phyloP scores from a whole-genome alignment of 2,113 vertebrate species.

The Accipiter virgatus region DNA sequence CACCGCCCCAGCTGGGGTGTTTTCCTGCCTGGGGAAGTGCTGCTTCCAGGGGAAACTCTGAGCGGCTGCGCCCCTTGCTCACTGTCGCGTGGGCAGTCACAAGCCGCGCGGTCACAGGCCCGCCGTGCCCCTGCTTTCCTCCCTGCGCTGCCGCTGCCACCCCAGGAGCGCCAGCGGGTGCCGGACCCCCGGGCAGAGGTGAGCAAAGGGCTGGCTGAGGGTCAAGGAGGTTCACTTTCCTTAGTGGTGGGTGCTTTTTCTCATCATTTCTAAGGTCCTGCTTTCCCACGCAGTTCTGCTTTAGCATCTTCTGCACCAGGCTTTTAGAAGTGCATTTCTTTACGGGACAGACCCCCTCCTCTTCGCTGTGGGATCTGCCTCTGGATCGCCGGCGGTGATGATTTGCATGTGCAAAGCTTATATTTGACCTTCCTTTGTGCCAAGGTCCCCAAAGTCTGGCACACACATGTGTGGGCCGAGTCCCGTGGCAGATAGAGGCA shows the following conservation, averaged over 20 bases:
- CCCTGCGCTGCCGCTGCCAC: neutral
- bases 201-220: neutral
- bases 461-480: neutral
- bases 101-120: neutral
- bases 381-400: accelerated
- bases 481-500: neutral
- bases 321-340: neutral
- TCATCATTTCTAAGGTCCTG: neutral
- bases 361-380: neutral
- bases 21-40: conserved; percentile 54
- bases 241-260: neutral
- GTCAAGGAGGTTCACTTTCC: neutral
- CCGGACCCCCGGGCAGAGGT: neutral
- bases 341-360: accelerated
- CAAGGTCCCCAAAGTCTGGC: neutral
- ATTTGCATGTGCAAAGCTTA: neutral
- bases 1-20: accelerated
- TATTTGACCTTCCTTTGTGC: neutral
- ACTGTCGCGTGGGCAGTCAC: conserved; percentile 39
- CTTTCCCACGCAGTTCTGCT: neutral
- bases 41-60: conserved; percentile 52
- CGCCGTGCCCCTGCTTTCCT: neutral
- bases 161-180: neutral
- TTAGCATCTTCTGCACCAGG: neutral
- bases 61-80: neutral